These are phyloP conservation scores for Portevinia maculata DNA, from an alignment of 2,888 invertebrate genomes.

Conservation along the genomic window DNA sequence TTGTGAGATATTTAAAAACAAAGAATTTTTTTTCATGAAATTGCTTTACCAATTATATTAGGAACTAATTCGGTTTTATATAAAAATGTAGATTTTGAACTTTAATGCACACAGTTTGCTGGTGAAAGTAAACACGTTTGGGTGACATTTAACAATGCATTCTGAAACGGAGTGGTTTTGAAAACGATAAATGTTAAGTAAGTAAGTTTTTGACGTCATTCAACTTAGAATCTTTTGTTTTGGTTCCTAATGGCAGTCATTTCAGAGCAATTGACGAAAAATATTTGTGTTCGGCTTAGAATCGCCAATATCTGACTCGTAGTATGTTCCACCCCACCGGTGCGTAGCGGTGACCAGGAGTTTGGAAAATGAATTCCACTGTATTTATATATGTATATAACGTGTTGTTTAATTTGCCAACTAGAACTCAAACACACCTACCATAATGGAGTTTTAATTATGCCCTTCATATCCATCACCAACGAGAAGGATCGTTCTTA, in stretches of 20 bases:
- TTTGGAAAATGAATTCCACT: no score
- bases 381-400: no score
- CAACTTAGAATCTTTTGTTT: not conserved
- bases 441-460: no score
- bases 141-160: not conserved
- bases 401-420: no score
- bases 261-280: conserved; percentile 4
- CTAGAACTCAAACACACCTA: no score
- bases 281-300: conserved; percentile 3
- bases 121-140: not conserved
- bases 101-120: not conserved
- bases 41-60: no score
- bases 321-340: conserved; percentile 8
- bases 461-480: no score
- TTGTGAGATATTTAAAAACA: no score
- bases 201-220: not conserved
- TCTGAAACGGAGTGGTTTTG: not conserved
- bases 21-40: no score
- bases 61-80: not conserved
- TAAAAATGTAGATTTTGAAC: not conserved
- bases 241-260: not conserved
- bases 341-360: no score
- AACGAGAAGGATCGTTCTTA: no score
- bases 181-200: not conserved
- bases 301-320: conserved; percentile 23